phyloP scores from a whole-genome alignment of 2,113 vertebrate genomes.

The Vireo altiloquus region DNA sequence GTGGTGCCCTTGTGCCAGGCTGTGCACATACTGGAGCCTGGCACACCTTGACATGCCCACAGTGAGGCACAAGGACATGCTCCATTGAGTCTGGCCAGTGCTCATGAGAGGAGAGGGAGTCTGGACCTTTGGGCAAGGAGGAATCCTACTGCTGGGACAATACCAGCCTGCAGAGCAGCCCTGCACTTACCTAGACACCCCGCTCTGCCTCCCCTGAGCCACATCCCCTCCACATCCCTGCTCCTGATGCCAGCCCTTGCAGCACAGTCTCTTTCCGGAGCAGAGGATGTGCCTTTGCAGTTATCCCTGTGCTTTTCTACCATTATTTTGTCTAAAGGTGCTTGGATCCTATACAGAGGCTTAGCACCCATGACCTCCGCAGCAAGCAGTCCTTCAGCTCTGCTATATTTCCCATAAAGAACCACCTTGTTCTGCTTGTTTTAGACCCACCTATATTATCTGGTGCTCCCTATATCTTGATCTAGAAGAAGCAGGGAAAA shows the following conservation, averaged over 20 bases:
- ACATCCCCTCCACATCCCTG: neutral
- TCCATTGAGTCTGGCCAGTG: neutral
- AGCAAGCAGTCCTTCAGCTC: neutral
- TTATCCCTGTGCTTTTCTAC: neutral
- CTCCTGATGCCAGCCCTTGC: neutral
- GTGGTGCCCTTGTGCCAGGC: neutral
- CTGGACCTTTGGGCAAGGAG: neutral
- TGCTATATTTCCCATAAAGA: neutral
- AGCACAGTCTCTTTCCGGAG: neutral
- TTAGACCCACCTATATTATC: neutral
- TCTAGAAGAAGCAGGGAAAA: neutral
- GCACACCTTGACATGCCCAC: neutral
- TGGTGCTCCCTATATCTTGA: neutral
- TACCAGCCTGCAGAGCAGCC: neutral
- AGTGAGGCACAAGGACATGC: neutral
- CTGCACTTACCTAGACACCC: neutral
- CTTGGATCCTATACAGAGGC: neutral
- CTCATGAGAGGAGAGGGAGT: neutral
- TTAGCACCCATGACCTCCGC: neutral
- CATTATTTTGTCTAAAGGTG: neutral
- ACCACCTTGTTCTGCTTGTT: neutral
- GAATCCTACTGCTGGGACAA: neutral
- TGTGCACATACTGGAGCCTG: neutral
- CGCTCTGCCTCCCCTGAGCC: neutral
- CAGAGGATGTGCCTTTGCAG: neutral